Percentiles rank a stretch among this genome's conserved stretches.
Evolutionary conservation across 2,888 invertebrate species (phyloP).

Genomic region (Electrophaes corylata): DNA sequence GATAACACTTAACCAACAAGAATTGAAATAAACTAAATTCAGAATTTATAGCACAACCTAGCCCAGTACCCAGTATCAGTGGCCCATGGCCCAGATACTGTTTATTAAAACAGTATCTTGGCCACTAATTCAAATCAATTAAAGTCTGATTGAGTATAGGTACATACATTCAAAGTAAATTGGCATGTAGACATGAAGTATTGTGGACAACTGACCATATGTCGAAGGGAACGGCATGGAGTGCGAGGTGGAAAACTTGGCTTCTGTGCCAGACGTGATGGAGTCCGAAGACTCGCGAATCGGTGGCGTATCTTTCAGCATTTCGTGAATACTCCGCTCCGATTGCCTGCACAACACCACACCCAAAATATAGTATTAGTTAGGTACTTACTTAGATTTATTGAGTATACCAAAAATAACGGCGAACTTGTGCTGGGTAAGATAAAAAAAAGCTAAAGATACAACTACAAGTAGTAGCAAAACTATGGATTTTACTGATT

Average conservation of each 20-base stretch:
- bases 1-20: too few relatives aligned
- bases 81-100: too few relatives aligned
- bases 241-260: slow-evolving; percentile 86
- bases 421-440: neutral
- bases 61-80: too few relatives aligned
- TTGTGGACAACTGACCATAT: slow-evolving; percentile 14
- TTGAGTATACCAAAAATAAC: neutral
- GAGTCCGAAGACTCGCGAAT: slow-evolving; percentile 90
- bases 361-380: slow-evolving; percentile 5
- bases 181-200: too few relatives aligned
- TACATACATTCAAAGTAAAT: neutral
- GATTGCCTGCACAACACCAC: slow-evolving; percentile 65
- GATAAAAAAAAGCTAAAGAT: neutral
- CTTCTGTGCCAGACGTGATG: slow-evolving; percentile 89
- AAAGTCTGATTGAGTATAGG: too few relatives aligned
- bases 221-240: slow-evolving; percentile 82
- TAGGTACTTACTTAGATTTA: neutral
- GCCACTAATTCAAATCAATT: too few relatives aligned
- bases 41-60: too few relatives aligned
- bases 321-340: slow-evolving; percentile 92
- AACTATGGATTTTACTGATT: slow-evolving; percentile 22
- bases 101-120: too few relatives aligned
- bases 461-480: slow-evolving; percentile 18
- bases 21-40: too few relatives aligned
- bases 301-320: slow-evolving; percentile 92